phyloP scores from a whole-genome alignment of 2,888 invertebrate genomes.

The Galerucella nymphaeae region DNA sequence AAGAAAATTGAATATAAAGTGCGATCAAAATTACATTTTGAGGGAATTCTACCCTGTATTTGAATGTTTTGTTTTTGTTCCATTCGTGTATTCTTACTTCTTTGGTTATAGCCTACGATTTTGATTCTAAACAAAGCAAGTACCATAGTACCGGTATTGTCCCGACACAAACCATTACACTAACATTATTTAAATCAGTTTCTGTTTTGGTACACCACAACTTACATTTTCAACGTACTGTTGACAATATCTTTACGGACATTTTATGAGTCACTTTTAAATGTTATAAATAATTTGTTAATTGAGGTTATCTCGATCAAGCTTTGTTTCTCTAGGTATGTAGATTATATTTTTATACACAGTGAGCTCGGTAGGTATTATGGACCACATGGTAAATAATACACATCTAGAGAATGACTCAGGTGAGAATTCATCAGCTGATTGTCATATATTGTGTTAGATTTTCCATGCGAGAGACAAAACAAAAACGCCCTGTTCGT shows the following conservation, averaged over 20 bases:
- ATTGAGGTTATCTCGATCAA: constrained; percentile 1
- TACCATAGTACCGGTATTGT: constrained; percentile 36
- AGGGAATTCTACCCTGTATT: too few species aligned
- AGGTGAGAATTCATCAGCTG: constrained; percentile 51
- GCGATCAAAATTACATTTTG: too few species aligned
- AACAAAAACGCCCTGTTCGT: constrained; percentile 44
- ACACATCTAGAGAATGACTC: constrained; percentile 42
- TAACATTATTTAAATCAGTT: constrained; percentile 43
- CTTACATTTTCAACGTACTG: constrained; percentile 20
- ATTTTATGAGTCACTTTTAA: constrained; percentile 35
- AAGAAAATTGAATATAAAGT: neutral
- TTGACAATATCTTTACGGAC: constrained; percentile 37
- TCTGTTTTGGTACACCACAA: constrained; percentile 38
- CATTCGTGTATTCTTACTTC: constrained; percentile 16
- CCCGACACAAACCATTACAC: constrained; percentile 39
- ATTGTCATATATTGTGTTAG: constrained; percentile 47
- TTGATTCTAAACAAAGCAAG: constrained; percentile 33
- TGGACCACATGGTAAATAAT: neutral
- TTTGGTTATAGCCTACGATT: constrained; percentile 20
- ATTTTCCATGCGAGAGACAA: constrained; percentile 33
- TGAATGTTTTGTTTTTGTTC: neutral
- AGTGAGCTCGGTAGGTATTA: neutral
- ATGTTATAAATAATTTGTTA: constrained; percentile 1
- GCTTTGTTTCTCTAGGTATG: neutral
- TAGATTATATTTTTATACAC: neutral